Base-by-base conservation (phyloP, 2,797 vertebrate genomes). In the Sebastes dallii region DNA sequence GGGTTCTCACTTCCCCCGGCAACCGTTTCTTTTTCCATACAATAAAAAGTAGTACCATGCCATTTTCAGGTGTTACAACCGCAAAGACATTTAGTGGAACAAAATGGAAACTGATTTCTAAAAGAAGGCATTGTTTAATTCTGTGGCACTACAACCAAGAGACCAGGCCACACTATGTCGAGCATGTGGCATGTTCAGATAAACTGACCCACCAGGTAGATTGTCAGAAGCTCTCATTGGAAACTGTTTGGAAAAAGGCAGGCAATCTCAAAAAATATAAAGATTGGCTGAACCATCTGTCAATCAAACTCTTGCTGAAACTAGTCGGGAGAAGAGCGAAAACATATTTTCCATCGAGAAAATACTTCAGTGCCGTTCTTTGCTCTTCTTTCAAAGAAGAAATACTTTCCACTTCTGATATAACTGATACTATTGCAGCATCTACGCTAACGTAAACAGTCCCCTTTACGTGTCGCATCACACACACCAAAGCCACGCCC, bases 11-110 rank as follows among this genome's bases (percentile, higher is more conserved):
- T 27, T 56, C n/a, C 27, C 7, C 12, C 2, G 24, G 27, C 59
- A 66, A 24, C n/a, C 20, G 32, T 5, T 78, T 66, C 4, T 66
- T 86, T 86, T 88, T 83, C 82, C 69, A 54, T 79, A 52, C 52
- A 78, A 61, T 80, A 80, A 73, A 86, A 86, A 66, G 60, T 52
- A 71, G 68, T 9, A 61, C 22, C 7, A 5, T 22, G 12, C 16
- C 13, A 62, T 74, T 69, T 80, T 81, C 25, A 74, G 46, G 71
- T 72, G 62, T 74, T 64, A 66, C 22, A 61, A 39, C 32, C 5
- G 59, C 62, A 56, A 72, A 75, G 54, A 72, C 55, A 66, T 68
- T 68, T 60, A 46, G 12, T 42, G 32, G 58, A 73, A 50, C 54
- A 73, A 54, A 68, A 58, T 67, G 54, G 62, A 81, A 69, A 75